Evolutionary conservation across 2,797 vertebrate genomes (phyloP).

Genomic region (Enteromius trimaculatus): DNA sequence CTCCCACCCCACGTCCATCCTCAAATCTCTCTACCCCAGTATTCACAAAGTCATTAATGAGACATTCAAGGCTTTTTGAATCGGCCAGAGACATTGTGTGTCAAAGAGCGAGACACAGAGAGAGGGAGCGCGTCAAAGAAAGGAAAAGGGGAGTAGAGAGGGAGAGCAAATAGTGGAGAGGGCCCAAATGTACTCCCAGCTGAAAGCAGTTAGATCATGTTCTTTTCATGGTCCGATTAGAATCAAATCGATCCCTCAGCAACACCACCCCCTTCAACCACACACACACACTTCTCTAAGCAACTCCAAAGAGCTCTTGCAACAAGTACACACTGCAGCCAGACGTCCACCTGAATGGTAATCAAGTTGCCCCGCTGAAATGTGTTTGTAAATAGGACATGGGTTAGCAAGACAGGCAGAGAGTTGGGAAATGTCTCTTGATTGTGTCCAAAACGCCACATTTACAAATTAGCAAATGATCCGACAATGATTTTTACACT

Average conservation of each 20-base stretch:
- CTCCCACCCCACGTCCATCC: constrained; percentile 66
- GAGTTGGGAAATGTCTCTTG: constrained; percentile 4
- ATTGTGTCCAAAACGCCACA: neutral
- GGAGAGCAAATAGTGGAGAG: constrained; percentile 75
- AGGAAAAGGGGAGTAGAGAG: constrained; percentile 56
- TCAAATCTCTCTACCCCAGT: constrained; percentile 79
- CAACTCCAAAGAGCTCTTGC: constrained; percentile 89
- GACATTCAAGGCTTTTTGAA: constrained; percentile 99
- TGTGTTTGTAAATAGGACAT: constrained; percentile 69
- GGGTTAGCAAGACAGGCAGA: constrained; percentile 53
- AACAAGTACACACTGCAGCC: constrained; percentile 88
- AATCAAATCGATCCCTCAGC: constrained; percentile 99
- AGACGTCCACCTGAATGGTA: constrained; percentile 98
- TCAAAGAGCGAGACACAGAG: constrained; percentile 67
- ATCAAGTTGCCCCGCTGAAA: constrained; percentile 82
- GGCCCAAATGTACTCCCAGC: constrained; percentile 97
- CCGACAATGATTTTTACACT: neutral
- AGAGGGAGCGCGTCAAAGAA: constrained; percentile 70
- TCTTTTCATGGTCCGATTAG: constrained; percentile 99
- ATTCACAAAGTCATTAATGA: constrained; percentile 99
- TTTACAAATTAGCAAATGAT: neutral
- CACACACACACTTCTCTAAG: constrained; percentile 85
- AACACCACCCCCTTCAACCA: constrained; percentile 80
- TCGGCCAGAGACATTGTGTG: constrained; percentile 94
- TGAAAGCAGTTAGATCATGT: constrained; percentile 99